A percentile compares a stretch with the other conserved stretches of the same genome.
phyloP scores from a whole-genome alignment of 2,888 invertebrate species.

The Apotomis capreana region DNA sequence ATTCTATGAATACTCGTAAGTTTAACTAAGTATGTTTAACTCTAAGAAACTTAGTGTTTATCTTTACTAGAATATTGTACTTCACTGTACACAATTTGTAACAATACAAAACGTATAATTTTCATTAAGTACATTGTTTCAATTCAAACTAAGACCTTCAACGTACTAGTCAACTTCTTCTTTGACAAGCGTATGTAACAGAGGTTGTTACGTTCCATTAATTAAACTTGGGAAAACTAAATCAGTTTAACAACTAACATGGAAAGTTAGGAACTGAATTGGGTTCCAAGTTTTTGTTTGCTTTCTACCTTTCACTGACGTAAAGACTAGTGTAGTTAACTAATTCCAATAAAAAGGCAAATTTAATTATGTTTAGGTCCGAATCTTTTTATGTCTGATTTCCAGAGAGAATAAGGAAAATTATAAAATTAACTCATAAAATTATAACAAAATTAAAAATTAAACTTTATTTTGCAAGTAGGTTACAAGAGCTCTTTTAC shows the following conservation, averaged over 20 bases:
- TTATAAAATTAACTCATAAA: too few species aligned
- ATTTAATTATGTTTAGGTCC: neutral
- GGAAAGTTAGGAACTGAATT: conserved; percentile 13
- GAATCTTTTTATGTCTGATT: too few species aligned
- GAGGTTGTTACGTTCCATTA: neutral
- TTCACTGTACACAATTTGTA: neutral
- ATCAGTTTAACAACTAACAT: conserved; percentile 18
- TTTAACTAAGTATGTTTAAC: too few species aligned
- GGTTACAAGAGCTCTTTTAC: too few species aligned
- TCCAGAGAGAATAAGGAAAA: too few species aligned
- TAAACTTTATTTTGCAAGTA: too few species aligned
- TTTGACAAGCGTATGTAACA: neutral
- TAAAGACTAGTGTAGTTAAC: neutral
- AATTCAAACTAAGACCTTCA: neutral
- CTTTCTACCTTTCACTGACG: neutral
- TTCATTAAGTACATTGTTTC: neutral
- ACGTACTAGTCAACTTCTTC: neutral
- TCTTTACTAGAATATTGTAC: neutral
- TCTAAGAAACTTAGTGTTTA: neutral
- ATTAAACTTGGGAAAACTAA: conserved; percentile 20
- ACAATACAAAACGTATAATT: neutral
- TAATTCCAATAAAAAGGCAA: neutral
- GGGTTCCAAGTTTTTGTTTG: conserved; percentile 12
- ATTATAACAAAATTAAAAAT: too few species aligned
- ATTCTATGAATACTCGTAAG: too few species aligned